These are phyloP conservation scores for Drosophila gaucha DNA, from an alignment of 2,888 invertebrate species.

Conservation along the genomic window DNA sequence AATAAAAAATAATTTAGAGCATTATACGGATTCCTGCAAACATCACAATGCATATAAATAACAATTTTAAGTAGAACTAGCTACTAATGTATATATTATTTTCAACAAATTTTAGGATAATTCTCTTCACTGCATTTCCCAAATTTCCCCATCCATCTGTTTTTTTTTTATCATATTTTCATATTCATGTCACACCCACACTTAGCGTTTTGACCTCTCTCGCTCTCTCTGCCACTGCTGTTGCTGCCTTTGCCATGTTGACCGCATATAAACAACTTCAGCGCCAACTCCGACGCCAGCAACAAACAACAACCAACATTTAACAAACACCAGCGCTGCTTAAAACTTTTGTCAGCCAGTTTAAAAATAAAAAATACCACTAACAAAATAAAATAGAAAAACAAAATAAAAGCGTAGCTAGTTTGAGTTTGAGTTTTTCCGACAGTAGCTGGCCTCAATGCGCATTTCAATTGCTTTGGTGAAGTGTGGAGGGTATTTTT, in stretches of 20 bases:
- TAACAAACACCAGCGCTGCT: constrained; percentile 66
- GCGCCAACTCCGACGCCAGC: constrained; percentile 44
- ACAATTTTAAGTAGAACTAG: background rate
- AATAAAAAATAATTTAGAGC: no score
- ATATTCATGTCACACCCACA: constrained; percentile 1
- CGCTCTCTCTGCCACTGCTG: background rate
- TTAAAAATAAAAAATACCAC: constrained; percentile 41
- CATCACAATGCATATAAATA: no score
- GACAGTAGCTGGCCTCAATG: constrained; percentile 69
- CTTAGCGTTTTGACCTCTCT: background rate
- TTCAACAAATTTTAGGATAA: background rate
- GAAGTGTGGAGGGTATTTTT: constrained; percentile 27
- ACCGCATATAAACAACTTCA: constrained; percentile 69
- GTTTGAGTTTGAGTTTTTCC: constrained; percentile 65
- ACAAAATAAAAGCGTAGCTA: constrained; percentile 28
- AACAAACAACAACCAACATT: constrained; percentile 61
- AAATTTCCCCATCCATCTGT: background rate
- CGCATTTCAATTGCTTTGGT: constrained; percentile 71
- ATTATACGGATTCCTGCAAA: no score
- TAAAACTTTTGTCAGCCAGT: constrained; percentile 60
- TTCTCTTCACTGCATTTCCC: no score
- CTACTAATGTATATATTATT: background rate
- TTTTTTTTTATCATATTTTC: background rate
- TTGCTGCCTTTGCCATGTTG: constrained; percentile 36
- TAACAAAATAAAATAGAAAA: constrained; percentile 24